A percentile compares a stretch with the other conserved stretches of the same genome.
Conservation (phyloP, 2,888 invertebrate species). For the Dicyrtoma fusca region DNA sequence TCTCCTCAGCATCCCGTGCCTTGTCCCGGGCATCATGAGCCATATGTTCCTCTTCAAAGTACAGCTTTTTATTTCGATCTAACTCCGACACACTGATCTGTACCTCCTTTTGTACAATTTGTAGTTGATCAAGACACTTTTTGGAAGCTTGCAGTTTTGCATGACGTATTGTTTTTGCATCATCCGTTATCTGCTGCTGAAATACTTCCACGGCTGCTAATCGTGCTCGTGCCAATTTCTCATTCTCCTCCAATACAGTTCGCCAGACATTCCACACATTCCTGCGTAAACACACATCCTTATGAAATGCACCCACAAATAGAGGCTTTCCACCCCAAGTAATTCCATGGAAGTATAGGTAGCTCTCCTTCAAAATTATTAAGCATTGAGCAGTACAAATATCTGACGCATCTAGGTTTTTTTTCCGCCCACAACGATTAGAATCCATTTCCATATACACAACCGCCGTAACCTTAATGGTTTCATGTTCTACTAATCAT, state of each 20-base stretch:
- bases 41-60: slow-evolving; percentile 93
- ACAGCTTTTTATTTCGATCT: slow-evolving; percentile 90
- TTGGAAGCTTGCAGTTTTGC: slow-evolving; percentile 82
- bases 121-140: slow-evolving; percentile 80
- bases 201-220: slow-evolving; percentile 93
- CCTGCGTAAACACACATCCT: too few species aligned
- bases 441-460: too few species aligned
- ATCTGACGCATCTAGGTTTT: too few species aligned
- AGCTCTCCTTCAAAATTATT: too few species aligned
- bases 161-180: slow-evolving; percentile 80
- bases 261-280: slow-evolving; percentile 99
- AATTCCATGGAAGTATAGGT: too few species aligned
- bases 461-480: too few species aligned
- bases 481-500: too few species aligned
- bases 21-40: slow-evolving; percentile 95
- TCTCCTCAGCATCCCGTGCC: slow-evolving; percentile 93
- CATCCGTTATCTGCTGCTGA: slow-evolving; percentile 92
- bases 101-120: slow-evolving; percentile 85
- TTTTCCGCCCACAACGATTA: too few species aligned
- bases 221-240: slow-evolving; percentile 85
- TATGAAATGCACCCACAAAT: too few species aligned
- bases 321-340: too few species aligned
- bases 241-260: slow-evolving; percentile 91
- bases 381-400: too few species aligned
- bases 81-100: slow-evolving; percentile 85